A percentile compares a stretch with the other conserved stretches of the same genome.
These are phyloP conservation scores for Etheostoma perlongum DNA, from an alignment of 2,797 vertebrate species.

Conservation along the genomic window DNA sequence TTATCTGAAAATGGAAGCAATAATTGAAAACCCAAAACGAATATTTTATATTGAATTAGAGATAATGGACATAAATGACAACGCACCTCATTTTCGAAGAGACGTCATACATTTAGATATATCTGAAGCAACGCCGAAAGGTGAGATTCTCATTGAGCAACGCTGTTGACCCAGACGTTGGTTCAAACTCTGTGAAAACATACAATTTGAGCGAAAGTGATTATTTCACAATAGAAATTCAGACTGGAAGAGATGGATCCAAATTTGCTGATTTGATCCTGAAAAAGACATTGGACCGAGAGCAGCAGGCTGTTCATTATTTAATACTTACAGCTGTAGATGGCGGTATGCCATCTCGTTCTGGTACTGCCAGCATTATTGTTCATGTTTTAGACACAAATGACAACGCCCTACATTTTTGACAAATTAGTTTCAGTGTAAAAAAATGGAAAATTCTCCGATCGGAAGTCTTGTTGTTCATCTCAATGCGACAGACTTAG, in stretches of 20 bases:
- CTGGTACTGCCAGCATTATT: constrained; percentile 78
- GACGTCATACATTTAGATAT: constrained; percentile 73
- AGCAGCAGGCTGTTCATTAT: constrained; percentile 69
- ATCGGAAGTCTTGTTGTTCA: constrained; percentile 80
- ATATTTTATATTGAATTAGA: constrained; percentile 75
- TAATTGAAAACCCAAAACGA: constrained; percentile 63
- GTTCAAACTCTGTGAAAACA: constrained; percentile 67
- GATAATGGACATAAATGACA: constrained; percentile 74
- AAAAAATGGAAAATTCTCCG: constrained; percentile 75
- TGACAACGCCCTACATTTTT: constrained; percentile 84
- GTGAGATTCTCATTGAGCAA: too few species aligned
- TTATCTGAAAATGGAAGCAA: constrained; percentile 67
- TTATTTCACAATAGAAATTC: constrained; percentile 71
- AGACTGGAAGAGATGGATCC: constrained; percentile 63
- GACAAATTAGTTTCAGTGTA: constrained; percentile 72
- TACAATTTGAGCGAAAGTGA: constrained; percentile 74
- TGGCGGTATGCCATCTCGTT: constrained; percentile 68
- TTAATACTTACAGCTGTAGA: constrained; percentile 78
- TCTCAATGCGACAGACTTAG: constrained; percentile 81
- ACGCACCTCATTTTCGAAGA: constrained; percentile 58
- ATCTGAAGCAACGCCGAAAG: constrained; percentile 69
- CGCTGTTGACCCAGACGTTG: constrained; percentile 78
- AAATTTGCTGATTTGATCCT: constrained; percentile 68
- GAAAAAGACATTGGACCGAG: constrained; percentile 67
- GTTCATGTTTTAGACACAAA: constrained; percentile 82